Percentiles rank a stretch among this genome's conserved stretches.
Conservation (phyloP, 2,797 vertebrate species). For the Xenopus petersii region DNA sequence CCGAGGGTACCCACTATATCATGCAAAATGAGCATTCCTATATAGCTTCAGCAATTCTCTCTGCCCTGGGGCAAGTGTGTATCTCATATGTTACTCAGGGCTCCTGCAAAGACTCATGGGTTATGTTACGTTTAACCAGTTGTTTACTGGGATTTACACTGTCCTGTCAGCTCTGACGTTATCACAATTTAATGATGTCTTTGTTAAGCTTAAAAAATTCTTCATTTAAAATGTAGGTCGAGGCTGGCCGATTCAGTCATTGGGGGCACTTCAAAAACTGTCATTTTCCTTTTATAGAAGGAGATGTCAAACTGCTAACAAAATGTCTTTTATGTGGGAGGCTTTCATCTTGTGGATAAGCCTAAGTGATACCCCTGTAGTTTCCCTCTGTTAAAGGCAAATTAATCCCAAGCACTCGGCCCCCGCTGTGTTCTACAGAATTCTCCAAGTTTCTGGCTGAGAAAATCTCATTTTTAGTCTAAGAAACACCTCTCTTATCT, state of each 20-base stretch:
- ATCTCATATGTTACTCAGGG: too few species aligned
- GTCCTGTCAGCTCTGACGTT: too few species aligned
- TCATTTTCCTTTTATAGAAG: slow-evolving; percentile 13
- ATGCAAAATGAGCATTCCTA: too few species aligned
- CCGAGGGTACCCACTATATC: too few species aligned
- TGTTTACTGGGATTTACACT: too few species aligned
- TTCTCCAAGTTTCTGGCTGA: slow-evolving; percentile 58
- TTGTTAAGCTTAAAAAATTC: neutral
- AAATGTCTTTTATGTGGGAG: slow-evolving; percentile 55
- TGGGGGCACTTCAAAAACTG: slow-evolving; percentile 17
- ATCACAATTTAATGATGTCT: neutral
- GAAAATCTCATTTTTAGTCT: slow-evolving; percentile 63
- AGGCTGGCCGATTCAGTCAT: neutral
- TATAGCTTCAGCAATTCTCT: too few species aligned
- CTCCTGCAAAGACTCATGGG: too few species aligned
- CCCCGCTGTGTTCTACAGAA: slow-evolving; percentile 61
- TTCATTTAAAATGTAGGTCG: neutral
- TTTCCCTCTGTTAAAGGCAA: slow-evolving; percentile 63
- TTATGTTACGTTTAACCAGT: too few species aligned
- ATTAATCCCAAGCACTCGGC: slow-evolving; percentile 61
- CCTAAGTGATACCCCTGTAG: slow-evolving; percentile 57
- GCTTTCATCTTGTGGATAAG: slow-evolving; percentile 56
- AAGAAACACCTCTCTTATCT: slow-evolving; percentile 58
- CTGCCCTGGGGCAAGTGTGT: too few species aligned
- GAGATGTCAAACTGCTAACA: slow-evolving; percentile 58